These are phyloP conservation scores for Tamandua tetradactyla DNA, from an alignment of 2,797 vertebrate genomes.

Conservation along the genomic window DNA sequence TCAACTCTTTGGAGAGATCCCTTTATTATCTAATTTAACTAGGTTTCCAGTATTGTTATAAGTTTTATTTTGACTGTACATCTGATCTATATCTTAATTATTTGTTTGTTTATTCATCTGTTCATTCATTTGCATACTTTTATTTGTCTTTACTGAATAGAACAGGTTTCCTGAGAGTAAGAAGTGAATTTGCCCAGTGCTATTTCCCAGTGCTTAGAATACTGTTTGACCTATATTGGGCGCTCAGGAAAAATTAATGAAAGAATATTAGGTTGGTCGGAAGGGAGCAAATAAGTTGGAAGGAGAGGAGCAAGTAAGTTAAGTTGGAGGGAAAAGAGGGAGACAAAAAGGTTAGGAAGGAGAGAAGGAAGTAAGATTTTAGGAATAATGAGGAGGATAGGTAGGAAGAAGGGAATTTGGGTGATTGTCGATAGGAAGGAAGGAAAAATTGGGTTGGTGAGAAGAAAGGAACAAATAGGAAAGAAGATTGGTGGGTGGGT, in stretches of 20 bases:
- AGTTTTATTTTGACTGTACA: not conserved
- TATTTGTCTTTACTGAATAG: not conserved
- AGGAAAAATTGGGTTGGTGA: not conserved
- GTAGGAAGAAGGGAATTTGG: no score
- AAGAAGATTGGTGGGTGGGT: not conserved
- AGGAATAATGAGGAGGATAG: not conserved
- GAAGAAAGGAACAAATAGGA: no score
- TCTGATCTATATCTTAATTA: not conserved
- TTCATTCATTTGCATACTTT: not conserved
- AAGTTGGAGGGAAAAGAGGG: not conserved
- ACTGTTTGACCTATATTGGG: not conserved
- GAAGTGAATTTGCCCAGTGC: not conserved
- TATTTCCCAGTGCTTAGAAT: not conserved
- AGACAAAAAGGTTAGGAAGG: not conserved
- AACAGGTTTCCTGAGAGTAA: not conserved
- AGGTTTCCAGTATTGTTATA: not conserved
- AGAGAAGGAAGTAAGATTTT: not conserved
- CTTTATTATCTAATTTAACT: not conserved
- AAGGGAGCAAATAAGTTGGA: not conserved
- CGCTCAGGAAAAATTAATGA: not conserved
- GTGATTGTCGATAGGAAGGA: not conserved
- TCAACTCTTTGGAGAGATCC: not conserved
- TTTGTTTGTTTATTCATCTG: not conserved
- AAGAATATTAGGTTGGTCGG: not conserved
- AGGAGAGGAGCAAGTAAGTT: not conserved